These are phyloP conservation scores for Orthonychiurus folsomi DNA, from an alignment of 2,888 invertebrate genomes.

Conservation along the genomic window DNA sequence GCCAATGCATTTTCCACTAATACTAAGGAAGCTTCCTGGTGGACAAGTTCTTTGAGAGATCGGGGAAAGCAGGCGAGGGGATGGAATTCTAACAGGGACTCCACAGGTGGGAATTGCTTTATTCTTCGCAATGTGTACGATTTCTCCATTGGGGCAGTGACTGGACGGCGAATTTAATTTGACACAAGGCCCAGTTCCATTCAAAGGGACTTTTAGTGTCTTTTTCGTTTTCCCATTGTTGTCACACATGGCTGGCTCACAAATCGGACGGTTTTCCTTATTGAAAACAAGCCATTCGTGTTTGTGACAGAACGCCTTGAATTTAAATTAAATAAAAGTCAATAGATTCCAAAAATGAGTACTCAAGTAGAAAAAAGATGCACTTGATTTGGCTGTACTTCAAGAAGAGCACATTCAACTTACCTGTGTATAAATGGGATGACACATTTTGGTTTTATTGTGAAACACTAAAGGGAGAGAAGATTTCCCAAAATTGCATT, in stretches of 20 bases:
- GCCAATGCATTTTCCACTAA: conserved; percentile 31
- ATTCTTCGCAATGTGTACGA: conserved; percentile 19
- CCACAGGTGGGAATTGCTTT: conserved; percentile 25
- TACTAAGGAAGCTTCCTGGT: conserved; percentile 28
- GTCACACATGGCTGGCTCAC: background rate
- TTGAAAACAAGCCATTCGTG: conserved; percentile 7
- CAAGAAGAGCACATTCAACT: conserved; percentile 4
- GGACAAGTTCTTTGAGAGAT: conserved; percentile 26
- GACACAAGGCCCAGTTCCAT: conserved; percentile 31
- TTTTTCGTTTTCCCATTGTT: background rate
- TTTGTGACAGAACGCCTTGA: conserved; percentile 9
- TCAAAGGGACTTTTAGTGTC: conserved; percentile 22
- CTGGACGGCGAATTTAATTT: conserved; percentile 15
- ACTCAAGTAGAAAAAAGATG: conserved; percentile 2
- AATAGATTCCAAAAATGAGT: too few species aligned
- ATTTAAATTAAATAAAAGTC: too few species aligned
- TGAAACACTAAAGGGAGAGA: conserved; percentile 25
- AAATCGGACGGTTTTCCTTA: background rate
- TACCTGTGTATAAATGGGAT: conserved; percentile 27
- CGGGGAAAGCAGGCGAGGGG: conserved; percentile 18
- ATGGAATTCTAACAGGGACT: conserved; percentile 12
- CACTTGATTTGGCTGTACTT: too few species aligned
- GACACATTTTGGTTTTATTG: conserved; percentile 19
- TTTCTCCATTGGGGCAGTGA: conserved; percentile 18
- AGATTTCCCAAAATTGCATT: conserved; percentile 28